These are phyloP conservation scores for Rhagium mordax DNA, from an alignment of 2,888 invertebrate species.

Conservation along the genomic window DNA sequence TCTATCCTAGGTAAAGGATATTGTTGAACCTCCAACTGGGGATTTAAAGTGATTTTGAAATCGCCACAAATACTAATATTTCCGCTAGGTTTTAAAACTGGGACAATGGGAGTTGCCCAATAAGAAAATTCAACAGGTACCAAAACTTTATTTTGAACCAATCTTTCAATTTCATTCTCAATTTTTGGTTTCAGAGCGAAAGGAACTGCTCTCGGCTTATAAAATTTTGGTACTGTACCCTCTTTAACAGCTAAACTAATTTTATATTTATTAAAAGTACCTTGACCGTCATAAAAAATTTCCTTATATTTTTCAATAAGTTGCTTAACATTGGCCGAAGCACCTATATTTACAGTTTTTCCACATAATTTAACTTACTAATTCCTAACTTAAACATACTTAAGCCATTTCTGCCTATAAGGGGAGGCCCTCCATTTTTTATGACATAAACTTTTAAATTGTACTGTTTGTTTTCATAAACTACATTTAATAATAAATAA, in stretches of 20 bases:
- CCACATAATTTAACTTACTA: conserved; percentile 24
- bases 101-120: conserved; percentile 30
- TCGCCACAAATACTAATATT: conserved; percentile 16
- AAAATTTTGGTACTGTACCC: conserved; percentile 37
- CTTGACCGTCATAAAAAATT: conserved; percentile 19
- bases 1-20: conserved; percentile 37
- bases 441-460: conserved; percentile 37
- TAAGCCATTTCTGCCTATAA: conserved; percentile 38
- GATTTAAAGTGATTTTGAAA: conserved; percentile 10
- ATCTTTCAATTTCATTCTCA: conserved; percentile 35
- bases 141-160: conserved; percentile 33
- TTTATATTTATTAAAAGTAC: conserved; percentile 42
- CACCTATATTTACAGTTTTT: background rate
- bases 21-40: conserved; percentile 24
- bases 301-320: conserved; percentile 10
- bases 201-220: conserved; percentile 39
- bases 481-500: conserved; percentile 33
- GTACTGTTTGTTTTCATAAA: conserved; percentile 24
- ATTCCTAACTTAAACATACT: conserved; percentile 37
- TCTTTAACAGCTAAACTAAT: conserved; percentile 29
- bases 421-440: conserved; percentile 39
- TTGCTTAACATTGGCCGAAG: conserved; percentile 5
- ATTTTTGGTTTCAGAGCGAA: conserved; percentile 45
- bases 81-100: conserved; percentile 13
- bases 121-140: conserved; percentile 33